phyloP scores from a whole-genome alignment of 2,113 vertebrate genomes.

The Lophochroa leadbeateri region DNA sequence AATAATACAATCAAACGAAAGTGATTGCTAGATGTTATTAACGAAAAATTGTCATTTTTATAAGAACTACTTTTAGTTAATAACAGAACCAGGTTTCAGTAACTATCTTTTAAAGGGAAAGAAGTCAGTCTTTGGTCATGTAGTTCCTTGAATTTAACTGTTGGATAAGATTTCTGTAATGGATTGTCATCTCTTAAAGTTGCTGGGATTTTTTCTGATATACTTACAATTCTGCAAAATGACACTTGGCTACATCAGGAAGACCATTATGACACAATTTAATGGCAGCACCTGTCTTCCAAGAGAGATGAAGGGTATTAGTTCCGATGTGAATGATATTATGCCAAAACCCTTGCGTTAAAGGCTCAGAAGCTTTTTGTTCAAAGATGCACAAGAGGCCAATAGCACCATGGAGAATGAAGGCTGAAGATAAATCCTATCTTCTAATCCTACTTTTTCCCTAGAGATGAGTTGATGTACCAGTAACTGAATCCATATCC shows the following conservation, averaged over 20 bases:
- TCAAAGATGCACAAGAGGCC: not conserved
- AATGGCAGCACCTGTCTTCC: not conserved
- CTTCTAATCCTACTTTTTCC: not conserved
- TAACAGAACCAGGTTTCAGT: not conserved
- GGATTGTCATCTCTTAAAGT: not conserved
- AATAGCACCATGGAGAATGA: not conserved
- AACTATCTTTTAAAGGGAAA: not conserved
- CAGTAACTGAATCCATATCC: not conserved
- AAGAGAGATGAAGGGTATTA: not conserved
- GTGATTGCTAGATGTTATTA: not conserved
- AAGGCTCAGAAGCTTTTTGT: not conserved
- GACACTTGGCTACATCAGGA: not conserved
- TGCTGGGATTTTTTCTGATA: not conserved
- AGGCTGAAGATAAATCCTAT: not conserved
- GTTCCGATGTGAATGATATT: not conserved
- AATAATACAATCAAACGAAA: not conserved
- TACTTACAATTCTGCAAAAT: not conserved
- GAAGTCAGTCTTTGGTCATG: not conserved
- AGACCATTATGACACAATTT: not conserved
- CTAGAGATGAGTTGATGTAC: not conserved
- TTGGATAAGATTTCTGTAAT: not conserved
- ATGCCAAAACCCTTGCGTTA: not conserved
- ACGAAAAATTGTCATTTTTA: not conserved
- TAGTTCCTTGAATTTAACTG: not conserved
- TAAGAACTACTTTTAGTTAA: not conserved